phyloP scores from a whole-genome alignment of 2,113 vertebrate species.

The Cygnus buccinator region DNA sequence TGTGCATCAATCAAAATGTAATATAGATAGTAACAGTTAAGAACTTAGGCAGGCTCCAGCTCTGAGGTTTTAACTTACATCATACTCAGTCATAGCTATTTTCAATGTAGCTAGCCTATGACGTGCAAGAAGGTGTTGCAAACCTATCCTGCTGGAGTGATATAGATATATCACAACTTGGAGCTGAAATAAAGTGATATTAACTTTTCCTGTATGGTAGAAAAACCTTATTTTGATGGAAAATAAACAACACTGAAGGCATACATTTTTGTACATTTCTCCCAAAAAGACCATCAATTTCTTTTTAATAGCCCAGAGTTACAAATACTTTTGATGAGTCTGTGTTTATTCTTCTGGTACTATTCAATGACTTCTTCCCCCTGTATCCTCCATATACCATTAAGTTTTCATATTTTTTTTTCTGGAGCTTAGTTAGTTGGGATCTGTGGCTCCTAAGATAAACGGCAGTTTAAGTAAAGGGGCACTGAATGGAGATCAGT shows the following conservation, averaged over 20 bases:
- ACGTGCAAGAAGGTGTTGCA: background rate
- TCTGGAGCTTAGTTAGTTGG: background rate
- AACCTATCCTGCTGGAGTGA: background rate
- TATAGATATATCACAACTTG: background rate
- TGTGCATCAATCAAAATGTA: background rate
- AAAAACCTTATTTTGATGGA: background rate
- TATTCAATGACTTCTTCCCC: background rate
- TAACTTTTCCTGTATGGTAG: background rate
- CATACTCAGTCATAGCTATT: background rate
- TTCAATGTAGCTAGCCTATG: background rate
- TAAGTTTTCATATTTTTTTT: background rate
- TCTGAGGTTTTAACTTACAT: background rate
- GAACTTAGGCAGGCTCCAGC: background rate
- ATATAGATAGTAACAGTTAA: background rate
- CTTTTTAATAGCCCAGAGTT: background rate
- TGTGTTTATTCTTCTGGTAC: background rate
- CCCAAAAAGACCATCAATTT: background rate
- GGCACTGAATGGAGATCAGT: background rate
- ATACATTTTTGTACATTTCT: background rate
- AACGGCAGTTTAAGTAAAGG: background rate
- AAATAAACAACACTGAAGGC: background rate
- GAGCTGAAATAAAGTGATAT: background rate
- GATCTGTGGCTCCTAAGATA: background rate
- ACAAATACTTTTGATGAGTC: background rate
- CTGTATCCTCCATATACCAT: background rate